A percentile compares a stretch with the other conserved stretches of the same genome.
These are phyloP conservation scores for Phalacrocorax aristotelis DNA, from an alignment of 2,113 vertebrate species.

Conservation along the genomic window DNA sequence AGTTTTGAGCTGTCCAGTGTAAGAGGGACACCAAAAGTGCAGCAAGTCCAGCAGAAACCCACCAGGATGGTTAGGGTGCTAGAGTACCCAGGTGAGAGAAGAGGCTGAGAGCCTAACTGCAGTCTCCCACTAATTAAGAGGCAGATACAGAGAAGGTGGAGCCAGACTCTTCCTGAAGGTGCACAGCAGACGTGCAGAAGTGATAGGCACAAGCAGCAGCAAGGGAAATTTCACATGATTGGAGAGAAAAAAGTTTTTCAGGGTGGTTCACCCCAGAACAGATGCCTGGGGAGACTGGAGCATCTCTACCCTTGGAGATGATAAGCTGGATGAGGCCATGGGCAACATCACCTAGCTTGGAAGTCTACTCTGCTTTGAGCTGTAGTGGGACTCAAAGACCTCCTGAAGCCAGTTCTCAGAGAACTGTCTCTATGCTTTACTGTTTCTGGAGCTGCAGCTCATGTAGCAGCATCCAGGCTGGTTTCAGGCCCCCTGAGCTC, in stretches of 20 bases:
- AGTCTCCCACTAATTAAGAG: neutral
- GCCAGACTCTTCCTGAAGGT: neutral
- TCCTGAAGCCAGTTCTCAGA: neutral
- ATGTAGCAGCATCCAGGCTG: neutral
- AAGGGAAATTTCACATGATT: neutral
- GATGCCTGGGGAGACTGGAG: neutral
- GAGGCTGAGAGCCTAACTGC: neutral
- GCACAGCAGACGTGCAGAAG: neutral
- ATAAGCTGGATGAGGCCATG: neutral
- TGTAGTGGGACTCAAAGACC: neutral
- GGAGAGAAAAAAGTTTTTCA: neutral
- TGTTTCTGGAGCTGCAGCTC: neutral
- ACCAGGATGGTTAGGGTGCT: neutral
- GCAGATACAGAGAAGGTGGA: neutral
- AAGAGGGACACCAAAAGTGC: neutral
- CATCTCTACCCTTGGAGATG: neutral
- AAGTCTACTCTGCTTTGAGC: neutral
- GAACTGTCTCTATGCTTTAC: neutral
- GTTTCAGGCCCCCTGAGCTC: fast-evolving
- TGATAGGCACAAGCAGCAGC: neutral
- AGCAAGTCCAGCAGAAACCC: neutral
- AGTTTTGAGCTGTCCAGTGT: neutral
- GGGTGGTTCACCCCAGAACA: neutral
- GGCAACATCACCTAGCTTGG: neutral
- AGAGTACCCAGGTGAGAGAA: neutral